Base-by-base conservation (phyloP, 2,113 vertebrate genomes). In the Loxodonta africana region DNA sequence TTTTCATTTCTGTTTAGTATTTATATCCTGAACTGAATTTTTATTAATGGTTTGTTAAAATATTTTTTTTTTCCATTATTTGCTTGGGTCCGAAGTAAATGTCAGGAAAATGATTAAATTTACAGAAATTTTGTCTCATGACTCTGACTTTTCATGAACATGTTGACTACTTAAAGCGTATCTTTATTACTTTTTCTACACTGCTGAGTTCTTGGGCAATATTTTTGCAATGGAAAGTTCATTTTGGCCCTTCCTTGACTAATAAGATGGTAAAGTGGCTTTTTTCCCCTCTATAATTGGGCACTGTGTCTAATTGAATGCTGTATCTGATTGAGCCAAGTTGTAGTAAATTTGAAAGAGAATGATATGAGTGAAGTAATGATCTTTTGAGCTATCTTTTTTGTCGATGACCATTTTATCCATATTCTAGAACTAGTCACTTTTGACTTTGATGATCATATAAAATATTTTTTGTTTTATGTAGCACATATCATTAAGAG, bases 381-480 rank as follows among this genome's bases (percentile, higher is more conserved):
- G 46, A 95, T 30, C 18, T 28, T 94, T 76, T 67, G 14, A 4
- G 33, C 14, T 51, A 9, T 80, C n/a, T 63, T 15, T 83, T 53
- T 76, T 53, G 23, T 60, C 10, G 82, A 3, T 51, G 28, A 4
- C 11, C 12, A 8, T 83, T 90, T 94, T 85, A 89, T 62, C 12
- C 5, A 41, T 41, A 30, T 94, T 77, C 62, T 95, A 88, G 67
- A 44, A 74, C 33, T 60, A 69, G 26, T 94, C 78, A 69, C 74
- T 46, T 89, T 84, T 91, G 15, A 83, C 41, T 74, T 89, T 69
- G 73, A 21, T 93, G 20, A 90, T 80, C 48, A 62, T 69, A 74
- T 48, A 73, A 80, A 83, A 33, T 88, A 73, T 44, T 93, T 90
- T 94, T 30, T 69, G 18, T 77, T 96, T 95, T 83, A 41, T 88